Base-by-base conservation (phyloP, 2,113 vertebrate species). In the Cochlearius cochlearius region DNA sequence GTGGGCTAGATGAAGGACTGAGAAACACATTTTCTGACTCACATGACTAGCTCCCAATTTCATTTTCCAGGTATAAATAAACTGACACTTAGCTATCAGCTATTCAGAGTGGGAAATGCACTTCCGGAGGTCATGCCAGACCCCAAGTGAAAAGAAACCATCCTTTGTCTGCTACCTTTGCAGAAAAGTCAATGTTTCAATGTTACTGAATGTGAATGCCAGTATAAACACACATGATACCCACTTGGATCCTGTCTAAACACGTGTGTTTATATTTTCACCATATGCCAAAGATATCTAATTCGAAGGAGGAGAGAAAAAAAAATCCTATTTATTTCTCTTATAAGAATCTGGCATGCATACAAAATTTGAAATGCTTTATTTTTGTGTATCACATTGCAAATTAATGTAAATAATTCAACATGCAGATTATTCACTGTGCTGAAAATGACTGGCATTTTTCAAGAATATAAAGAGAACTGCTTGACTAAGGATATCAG, bases 321-420 rank as follows among this genome's bases (percentile, higher is more conserved):
- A 45, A 59, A 30, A 38, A 13, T 43, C 6, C 4, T 78, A 49
- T 71, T 77, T 53, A 25, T 85, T 90, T 90, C 7, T n/a, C 89
- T 94, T 82, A 60, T 64, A 94, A 89, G 34, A 87, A 89, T 29
- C 69, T 91, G 90, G 72, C 79, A 86, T 23, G 55, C 60, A 77
- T 36, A 64, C 76, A 92, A 84, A 72, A 78, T 53, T 67, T 75
- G 20, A 81, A 92, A 91, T 68, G 45, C 27, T 81, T 88, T 81
- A 84, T 94, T 92, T 92, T 94, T 85, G 78, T 88, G 92, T 52
- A 92, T 56, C 47, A 75, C 9, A 2, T 72, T 86, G 74, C 23
- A 96, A 94, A 87, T 92, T 89, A 94, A 89, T 79, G 87, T 92
- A 95, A 97, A 95, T 95, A 91, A 97, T 90, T 94, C 72, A 96